A percentile compares a stretch with the other conserved stretches of the same genome.
These are phyloP conservation scores for Eupelmus urozonus DNA, from an alignment of 2,888 invertebrate genomes.

Conservation along the genomic window DNA sequence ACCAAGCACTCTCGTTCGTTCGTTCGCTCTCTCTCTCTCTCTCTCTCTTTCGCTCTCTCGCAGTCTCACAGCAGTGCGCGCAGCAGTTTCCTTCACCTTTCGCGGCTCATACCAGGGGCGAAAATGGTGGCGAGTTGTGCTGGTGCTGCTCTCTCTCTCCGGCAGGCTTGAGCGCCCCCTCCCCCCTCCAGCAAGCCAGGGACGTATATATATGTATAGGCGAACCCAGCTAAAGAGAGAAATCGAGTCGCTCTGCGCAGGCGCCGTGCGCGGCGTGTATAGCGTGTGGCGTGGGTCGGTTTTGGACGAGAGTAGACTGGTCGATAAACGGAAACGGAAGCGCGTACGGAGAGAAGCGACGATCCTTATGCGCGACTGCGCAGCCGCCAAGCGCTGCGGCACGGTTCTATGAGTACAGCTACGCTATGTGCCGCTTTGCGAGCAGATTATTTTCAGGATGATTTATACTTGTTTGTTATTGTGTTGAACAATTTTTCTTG, in stretches of 20 bases:
- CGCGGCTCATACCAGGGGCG: constrained; percentile 59
- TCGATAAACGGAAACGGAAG: constrained; percentile 59
- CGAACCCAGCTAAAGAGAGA: not conserved
- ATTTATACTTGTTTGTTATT: too few relatives aligned
- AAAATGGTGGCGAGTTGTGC: constrained; percentile 59
- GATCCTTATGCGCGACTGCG: too few relatives aligned
- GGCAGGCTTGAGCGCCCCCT: constrained; percentile 13
- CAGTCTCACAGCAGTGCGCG: constrained; percentile 51
- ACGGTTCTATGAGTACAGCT: too few relatives aligned
- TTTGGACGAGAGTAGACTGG: constrained; percentile 22
- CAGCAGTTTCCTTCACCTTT: constrained; percentile 51
- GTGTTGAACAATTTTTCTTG: too few relatives aligned
- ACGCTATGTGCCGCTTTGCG: too few relatives aligned
- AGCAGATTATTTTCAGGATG: too few relatives aligned
- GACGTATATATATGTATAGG: too few relatives aligned
- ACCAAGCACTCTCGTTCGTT: not conserved
- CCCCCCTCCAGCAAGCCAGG: not conserved
- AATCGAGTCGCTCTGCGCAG: not conserved
- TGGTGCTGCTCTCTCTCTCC: constrained; percentile 10
- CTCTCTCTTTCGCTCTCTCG: constrained; percentile 49
- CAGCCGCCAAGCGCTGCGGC: too few relatives aligned
- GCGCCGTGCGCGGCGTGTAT: not conserved
- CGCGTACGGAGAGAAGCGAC: not conserved
- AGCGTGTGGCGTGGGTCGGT: constrained; percentile 8
- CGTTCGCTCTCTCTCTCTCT: constrained; percentile 16